Evolutionary conservation across 2,888 invertebrate species (phyloP), one percentile per base, ranked within the genome.

Genomic region (Scaeva pyrastri): DNA sequence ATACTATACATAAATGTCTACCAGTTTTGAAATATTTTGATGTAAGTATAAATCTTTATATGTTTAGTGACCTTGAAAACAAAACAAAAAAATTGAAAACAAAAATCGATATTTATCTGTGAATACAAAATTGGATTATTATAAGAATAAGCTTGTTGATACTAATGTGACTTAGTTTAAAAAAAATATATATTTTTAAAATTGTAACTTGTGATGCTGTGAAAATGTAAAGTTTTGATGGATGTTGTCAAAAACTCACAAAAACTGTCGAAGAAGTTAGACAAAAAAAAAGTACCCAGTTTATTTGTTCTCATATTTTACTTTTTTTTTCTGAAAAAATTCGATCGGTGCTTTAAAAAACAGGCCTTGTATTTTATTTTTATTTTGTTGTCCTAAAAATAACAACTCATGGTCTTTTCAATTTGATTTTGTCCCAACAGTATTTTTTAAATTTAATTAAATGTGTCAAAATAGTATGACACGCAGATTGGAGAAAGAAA

Each of bases 1-100:
- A 78, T 83, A 81, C 75, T 82, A 70, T 78, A 86, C 86, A 86
- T 86, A 82, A 86, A 74, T 86, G 86, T 86, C 82, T 86, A 86
- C 82, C 86, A 86, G 86, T 74, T 86, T 73, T 74, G 74, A 82
- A 74, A 74, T 56, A 82, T 82, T 78, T 86, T 66, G 82, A 86
- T 64, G 78, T 86, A 86, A 78, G 86, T 60, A 79, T 86, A 70
- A 82, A 73, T 74, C 68, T 43, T 70, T 66, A 23, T 86, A 78
- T 77, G 81, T 70, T 81, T 81, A 50, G 50, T 64, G 41, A 76
- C 75, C 58, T 19, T 56, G 5, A 70, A 45, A 68, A 55, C 16
- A 31, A 26, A 43, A 66, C 19, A 74, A 62, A n/a, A 43, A 56
- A 58, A 16, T 4, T 6, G 11, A 2, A 39, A 39, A 58, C 16